phyloP scores from a whole-genome alignment of 1,140 invertebrate genomes.

The Pygmarrhopalites habei region DNA sequence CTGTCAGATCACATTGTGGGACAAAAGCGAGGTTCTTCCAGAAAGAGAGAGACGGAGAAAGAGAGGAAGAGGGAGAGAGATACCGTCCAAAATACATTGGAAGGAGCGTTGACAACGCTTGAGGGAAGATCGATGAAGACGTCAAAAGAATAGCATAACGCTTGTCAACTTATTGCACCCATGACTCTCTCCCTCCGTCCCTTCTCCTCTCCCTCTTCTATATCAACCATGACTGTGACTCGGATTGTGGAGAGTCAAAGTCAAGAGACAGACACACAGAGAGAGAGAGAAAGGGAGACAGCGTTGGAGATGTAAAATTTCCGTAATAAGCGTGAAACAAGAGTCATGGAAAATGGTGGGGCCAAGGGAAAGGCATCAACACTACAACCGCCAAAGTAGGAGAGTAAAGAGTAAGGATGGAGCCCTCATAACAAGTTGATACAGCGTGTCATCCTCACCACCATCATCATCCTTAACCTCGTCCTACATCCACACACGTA shows the following conservation, averaged over 20 bases:
- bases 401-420: too few relatives aligned
- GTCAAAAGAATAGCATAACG: slow-evolving; percentile 38
- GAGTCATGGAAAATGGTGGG: slow-evolving; percentile 7
- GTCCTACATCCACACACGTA: too few relatives aligned
- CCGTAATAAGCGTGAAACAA: slow-evolving; percentile 17
- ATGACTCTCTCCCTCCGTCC: slow-evolving; percentile 6
- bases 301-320: slow-evolving; percentile 9
- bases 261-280: not conserved
- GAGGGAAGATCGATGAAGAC: slow-evolving; percentile 39
- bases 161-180: slow-evolving; percentile 37
- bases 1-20: slow-evolving; percentile 38
- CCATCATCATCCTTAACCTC: too few relatives aligned
- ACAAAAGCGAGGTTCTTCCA: not conserved
- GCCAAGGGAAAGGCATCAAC: too few relatives aligned
- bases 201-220: not conserved
- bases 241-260: not conserved
- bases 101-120: slow-evolving; percentile 15
- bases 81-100: not conserved
- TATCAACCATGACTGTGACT: too few relatives aligned
- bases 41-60: not conserved
- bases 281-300: too few relatives aligned
- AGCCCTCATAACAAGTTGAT: too few relatives aligned
- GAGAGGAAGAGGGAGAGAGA: not conserved
- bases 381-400: too few relatives aligned
- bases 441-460: too few relatives aligned